These are phyloP conservation scores for Hephaestus fuliginosus DNA, from an alignment of 2,797 vertebrate genomes.

Conservation along the genomic window DNA sequence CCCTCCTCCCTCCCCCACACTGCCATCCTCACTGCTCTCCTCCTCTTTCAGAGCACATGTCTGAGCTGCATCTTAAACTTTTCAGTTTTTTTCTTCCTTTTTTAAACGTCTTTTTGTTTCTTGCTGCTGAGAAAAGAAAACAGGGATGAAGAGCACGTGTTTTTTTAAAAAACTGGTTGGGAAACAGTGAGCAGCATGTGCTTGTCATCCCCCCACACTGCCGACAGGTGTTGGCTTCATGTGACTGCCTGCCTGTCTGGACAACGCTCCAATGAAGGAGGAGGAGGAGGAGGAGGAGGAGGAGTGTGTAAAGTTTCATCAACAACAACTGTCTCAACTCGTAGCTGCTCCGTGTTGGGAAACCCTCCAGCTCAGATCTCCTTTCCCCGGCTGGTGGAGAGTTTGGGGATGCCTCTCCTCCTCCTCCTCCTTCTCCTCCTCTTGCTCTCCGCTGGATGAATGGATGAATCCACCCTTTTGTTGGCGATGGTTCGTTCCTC, in stretches of 20 bases:
- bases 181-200: conserved; percentile 70
- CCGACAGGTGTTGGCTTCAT: conserved; percentile 85
- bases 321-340: conserved; percentile 75
- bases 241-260: conserved; percentile 75
- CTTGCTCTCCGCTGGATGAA: conserved; percentile 65
- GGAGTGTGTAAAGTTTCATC: conserved; percentile 71
- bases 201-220: conserved; percentile 70
- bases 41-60: conserved; percentile 49
- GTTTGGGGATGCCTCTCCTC: conserved; percentile 77
- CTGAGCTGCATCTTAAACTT: conserved; percentile 12
- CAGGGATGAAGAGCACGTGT: conserved; percentile 25
- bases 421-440: conserved; percentile 63
- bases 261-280: conserved; percentile 67
- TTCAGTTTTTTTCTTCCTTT: background rate
- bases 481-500: conserved; percentile 88
- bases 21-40: conserved; percentile 22
- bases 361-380: conserved; percentile 51
- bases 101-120: background rate
- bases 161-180: conserved; percentile 32
- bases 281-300: conserved; percentile 37
- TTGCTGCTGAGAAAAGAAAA: background rate
- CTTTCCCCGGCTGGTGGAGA: conserved; percentile 20
- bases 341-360: conserved; percentile 40
- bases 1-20: conserved; percentile 5
- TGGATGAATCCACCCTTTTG: conserved; percentile 92